Evolutionary conservation across 1,140 invertebrate genomes (phyloP), one percentile per base, ranked within the genome.

Genomic region (Drosophila pallidifrons): DNA sequence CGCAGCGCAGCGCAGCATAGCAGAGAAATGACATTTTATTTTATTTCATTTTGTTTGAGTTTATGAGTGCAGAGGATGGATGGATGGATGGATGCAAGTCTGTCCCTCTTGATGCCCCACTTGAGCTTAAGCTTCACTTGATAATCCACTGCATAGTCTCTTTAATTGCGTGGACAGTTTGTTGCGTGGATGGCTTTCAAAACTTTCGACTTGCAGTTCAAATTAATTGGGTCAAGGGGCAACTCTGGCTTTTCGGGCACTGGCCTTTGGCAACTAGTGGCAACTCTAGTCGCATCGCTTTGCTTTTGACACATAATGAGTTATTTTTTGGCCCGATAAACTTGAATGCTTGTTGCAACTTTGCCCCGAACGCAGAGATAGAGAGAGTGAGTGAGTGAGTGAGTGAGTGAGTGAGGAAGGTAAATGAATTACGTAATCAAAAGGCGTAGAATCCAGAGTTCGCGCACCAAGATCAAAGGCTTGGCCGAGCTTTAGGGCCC

Each of bases 341-440:
- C 78, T 88, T 75, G 80, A 64, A 64, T 82, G 63, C n/a, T 54
- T 20, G 63, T 47, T 67, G 68, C 57, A 75, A 73, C 28, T 77
- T 79, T 57, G 7, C 35, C 51, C 61, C 66, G 38, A 35, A 16
- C 20, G 25, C 20, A 25, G 20, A 25, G 20, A 25, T 3, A 25
- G 20, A 20, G 20, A 25, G 2, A 20, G 20, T 3, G 20, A 20
- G n/a, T n/a, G n/a, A n/a, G n/a, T n/a, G n/a, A n/a, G n/a, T n/a
- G n/a, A n/a, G n/a, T n/a, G n/a, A n/a, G 20, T 25, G 20, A 25
- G 20, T 25, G 20, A 25, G 46, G 46, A 71, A 79, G 79, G 73
- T 88, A 78, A 88, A 88, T 83, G 74, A 89, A 88, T 89, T 88
- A 80, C 66, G 74, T 88, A 88, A 88, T 89, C 83, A 88, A 88